These are phyloP conservation scores for Drosophila maculinotata DNA, from an alignment of 2,888 invertebrate genomes.

Conservation along the genomic window DNA sequence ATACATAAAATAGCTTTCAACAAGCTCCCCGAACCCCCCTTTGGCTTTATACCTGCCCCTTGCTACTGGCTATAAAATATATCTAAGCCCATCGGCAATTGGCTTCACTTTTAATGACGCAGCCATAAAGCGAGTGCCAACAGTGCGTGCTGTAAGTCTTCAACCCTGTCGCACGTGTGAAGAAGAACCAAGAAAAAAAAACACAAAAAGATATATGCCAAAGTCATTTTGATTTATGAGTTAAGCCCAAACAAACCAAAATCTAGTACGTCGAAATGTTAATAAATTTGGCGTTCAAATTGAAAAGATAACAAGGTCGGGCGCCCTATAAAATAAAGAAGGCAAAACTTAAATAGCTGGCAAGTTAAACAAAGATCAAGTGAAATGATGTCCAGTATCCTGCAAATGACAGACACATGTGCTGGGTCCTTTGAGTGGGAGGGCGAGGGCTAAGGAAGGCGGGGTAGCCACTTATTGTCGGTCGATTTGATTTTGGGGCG, in stretches of 20 bases:
- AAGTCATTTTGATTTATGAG: conserved; percentile 60
- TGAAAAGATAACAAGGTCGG: conserved; percentile 55
- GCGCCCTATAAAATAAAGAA: conserved; percentile 10
- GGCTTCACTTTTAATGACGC: conserved; percentile 30
- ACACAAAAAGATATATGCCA: conserved; percentile 34
- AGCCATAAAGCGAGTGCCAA: conserved; percentile 30
- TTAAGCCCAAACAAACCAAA: conserved; percentile 20
- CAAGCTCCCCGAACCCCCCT: too few species aligned
- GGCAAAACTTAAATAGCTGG: conserved; percentile 10
- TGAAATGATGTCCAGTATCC: conserved; percentile 26
- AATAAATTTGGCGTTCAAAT: conserved; percentile 61
- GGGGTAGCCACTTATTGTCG: conserved; percentile 39
- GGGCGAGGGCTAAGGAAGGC: too few species aligned
- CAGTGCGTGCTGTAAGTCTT: conserved; percentile 23
- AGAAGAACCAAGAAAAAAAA: not conserved
- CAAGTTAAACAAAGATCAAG: conserved; percentile 32
- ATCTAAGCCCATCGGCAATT: conserved; percentile 37
- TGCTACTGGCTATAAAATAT: conserved; percentile 9
- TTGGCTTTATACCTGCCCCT: not conserved
- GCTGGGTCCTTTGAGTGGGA: conserved; percentile 13
- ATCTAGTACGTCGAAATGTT: conserved; percentile 50
- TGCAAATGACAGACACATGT: conserved; percentile 55
- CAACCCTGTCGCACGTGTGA: conserved; percentile 43
- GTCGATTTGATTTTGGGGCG: conserved; percentile 42
- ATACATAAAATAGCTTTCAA: not conserved